Conservation (phyloP, 2,113 vertebrate genomes). For the Turdus rufiventris region DNA sequence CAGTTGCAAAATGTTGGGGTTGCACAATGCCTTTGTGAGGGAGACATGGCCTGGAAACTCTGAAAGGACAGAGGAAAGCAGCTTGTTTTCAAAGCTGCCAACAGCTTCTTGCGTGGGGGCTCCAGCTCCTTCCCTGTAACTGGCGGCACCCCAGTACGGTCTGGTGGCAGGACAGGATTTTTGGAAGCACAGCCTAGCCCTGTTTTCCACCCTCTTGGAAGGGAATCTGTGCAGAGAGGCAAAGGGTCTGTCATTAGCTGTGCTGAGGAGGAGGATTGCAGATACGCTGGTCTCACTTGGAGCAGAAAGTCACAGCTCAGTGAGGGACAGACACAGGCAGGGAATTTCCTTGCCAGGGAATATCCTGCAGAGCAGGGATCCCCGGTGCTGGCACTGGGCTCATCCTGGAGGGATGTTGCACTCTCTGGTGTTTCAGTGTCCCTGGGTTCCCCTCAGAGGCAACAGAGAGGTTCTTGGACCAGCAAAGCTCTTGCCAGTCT, state of each 20-base stretch:
- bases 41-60: not conserved
- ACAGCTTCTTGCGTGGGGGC: not conserved
- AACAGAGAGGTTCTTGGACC: not conserved
- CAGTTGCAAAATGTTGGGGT: not conserved
- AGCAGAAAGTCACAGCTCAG: not conserved
- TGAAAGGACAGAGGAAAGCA: not conserved
- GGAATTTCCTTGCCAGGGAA: not conserved
- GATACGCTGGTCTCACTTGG: not conserved
- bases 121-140: not conserved
- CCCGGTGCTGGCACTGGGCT: not conserved
- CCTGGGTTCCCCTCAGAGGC: not conserved
- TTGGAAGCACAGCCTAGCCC: not conserved
- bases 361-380: not conserved
- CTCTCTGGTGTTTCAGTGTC: not conserved
- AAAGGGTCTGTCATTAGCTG: not conserved
- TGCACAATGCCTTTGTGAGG: not conserved
- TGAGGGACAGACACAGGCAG: not conserved
- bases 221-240: not conserved
- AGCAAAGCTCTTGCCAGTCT: not conserved
- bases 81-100: not conserved
- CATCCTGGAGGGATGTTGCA: not conserved
- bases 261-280: not conserved
- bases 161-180: not conserved
- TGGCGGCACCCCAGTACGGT: not conserved
- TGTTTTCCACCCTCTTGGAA: not conserved